Base-by-base conservation (phyloP, 2,113 vertebrate species). In the Ia io region DNA sequence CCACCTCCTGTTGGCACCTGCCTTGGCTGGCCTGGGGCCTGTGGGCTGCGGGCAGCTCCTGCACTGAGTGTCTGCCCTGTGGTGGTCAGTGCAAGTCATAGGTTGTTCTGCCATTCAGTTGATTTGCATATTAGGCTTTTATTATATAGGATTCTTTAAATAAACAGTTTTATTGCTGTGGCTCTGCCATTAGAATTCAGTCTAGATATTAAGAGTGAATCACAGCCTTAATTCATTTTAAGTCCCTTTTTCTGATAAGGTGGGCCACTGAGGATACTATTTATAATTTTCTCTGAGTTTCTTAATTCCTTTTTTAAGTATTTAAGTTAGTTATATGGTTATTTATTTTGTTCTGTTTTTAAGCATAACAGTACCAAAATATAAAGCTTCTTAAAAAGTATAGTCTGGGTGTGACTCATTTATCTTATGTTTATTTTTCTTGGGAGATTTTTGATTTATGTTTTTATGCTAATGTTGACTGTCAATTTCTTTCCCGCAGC, bases 401-500 rank as follows among this genome's bases (percentile, higher is more conserved):
- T n/a, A 56, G 80, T 94, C n/a, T 76, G 17, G 14, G 12, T 79
- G 47, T 65, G 32, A 30, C 56, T 89, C 37, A 7, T 70, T 65
- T 79, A 53, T 20, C n/a, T 71, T 53, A 37, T n/a, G 14, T 87
- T 51, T 74, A 11, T 71, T 61, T 13, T 94, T 84, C 30, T 80
- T 82, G 25, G 16, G 47, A 76, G 30, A 2, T 30, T 83, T n/a
- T 30, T 65, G 3, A 30, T 32, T 53, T 61, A 35, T 80, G 18
- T 78, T 69, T 61, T 32, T 30, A 18, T 47, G 37, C 85, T 97
- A 71, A 97, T 11, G n/a, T 65, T 88, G 84, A 65, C 44, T 93
- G 1, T 91, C 84, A 42, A n/a, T 90, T 86, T 96, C 47, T 74
- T 93, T 61, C 70, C 85, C 80, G 17, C 98, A 99, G 99, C 98